Percentiles rank a stretch among this genome's conserved stretches.
These are phyloP conservation scores for Branchinecta sandiegonensis DNA, from an alignment of 2,888 invertebrate species.

Conservation along the genomic window DNA sequence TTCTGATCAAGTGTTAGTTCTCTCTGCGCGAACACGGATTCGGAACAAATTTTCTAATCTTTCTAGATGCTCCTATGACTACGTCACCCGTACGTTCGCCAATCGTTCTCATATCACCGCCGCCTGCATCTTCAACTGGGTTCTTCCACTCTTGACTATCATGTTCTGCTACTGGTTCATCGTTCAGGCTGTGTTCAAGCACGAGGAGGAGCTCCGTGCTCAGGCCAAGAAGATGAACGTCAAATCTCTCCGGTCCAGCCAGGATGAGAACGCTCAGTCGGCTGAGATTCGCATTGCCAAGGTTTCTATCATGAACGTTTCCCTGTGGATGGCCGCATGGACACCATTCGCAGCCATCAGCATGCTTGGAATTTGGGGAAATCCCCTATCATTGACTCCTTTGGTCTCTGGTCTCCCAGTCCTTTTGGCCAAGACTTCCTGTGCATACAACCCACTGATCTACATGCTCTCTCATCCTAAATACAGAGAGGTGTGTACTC, in stretches of 20 bases:
- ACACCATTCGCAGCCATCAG: conserved; percentile 74
- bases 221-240: conserved; percentile 30
- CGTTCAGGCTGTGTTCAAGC: conserved; percentile 42
- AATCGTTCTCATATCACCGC: conserved; percentile 63
- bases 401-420: conserved; percentile 76
- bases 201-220: conserved; percentile 28
- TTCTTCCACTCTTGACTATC: conserved; percentile 57
- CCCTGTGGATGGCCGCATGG: conserved; percentile 85
- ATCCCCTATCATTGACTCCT: conserved; percentile 55
- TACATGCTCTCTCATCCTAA: conserved; percentile 37
- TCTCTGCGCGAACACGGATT: too few species aligned
- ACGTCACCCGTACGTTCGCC: conserved; percentile 55
- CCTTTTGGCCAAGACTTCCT: conserved; percentile 78
- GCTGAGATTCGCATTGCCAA: conserved; percentile 29
- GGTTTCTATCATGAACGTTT: conserved; percentile 63
- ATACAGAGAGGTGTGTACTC: conserved; percentile 20
- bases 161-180: conserved; percentile 79
- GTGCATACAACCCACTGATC: conserved; percentile 78
- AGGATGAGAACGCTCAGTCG: conserved; percentile 26
- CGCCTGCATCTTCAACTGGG: conserved; percentile 65
- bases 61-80: conserved; percentile 62
- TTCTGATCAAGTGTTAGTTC: too few species aligned
- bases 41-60: not conserved
- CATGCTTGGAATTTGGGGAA: conserved; percentile 56
- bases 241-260: conserved; percentile 27